Base-by-base conservation (phyloP, 2,113 vertebrate species). In the Oxyura jamaicensis region DNA sequence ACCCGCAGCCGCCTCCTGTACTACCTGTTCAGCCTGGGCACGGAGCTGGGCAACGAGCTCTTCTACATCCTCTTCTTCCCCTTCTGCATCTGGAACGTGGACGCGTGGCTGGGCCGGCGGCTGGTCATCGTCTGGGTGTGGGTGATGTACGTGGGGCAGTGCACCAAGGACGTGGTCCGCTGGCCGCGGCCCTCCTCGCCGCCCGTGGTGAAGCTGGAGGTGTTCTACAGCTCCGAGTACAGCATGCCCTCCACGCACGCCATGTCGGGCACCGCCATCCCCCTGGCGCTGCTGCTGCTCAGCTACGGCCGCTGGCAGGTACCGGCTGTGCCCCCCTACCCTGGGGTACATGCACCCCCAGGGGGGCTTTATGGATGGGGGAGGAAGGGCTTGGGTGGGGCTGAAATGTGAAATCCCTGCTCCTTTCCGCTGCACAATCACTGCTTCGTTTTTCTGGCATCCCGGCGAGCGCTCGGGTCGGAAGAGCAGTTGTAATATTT, bases 171-270 rank as follows among this genome's bases (percentile, higher is more conserved):
- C 86, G 90, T 99, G 67, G 86, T 99, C 88, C 98, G 99, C 67
- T 99, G 98, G 98, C 98, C 99, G 41, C 97, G 99, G 78, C 99
- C 99, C 50, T 98, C 99, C 19, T 99, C 99, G 1, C 99, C 99
- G 3, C 99, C 99, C 1, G 99, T 99, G 81, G 98, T 99, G 75
- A 99, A 99, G 86, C 97, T 99, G 97, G 99, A 99, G 97, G 97
- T 99, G 93, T 99, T 99, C 90, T 99, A 99, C 97, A 99, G 99
- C 98, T 99, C 99, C 0, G 99, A 99, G 97, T 99, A 99, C 98
- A 99, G 99, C 98, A 99, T 99, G 99, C 99, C 99, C 48, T 99
- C 99, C 93, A 99, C 99, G 3, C 99, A 99, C 91, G 99, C 99
- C 97, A 99, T 99, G 99, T 99, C 99, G 4, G 99, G 99, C 93